phyloP scores from a whole-genome alignment of 2,797 vertebrate genomes.

The Thalassophryne amazonica region DNA sequence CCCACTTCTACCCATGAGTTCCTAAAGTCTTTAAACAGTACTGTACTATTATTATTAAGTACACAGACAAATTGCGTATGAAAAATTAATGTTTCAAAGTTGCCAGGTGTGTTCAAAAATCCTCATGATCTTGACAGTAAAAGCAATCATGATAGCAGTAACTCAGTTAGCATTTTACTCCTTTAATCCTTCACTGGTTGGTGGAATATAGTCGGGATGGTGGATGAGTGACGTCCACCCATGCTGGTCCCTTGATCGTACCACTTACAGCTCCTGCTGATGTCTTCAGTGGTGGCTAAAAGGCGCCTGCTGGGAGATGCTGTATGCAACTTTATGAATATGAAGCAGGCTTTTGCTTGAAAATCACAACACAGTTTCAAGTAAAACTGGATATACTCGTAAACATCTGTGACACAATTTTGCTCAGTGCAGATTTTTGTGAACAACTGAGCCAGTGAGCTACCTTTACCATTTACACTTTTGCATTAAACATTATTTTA shows the following conservation, averaged over 20 bases:
- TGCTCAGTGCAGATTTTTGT: slow-evolving; percentile 4
- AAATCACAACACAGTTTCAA: slow-evolving; percentile 10
- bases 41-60: too few relatives aligned
- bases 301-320: slow-evolving; percentile 36
- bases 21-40: too few relatives aligned
- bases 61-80: too few relatives aligned
- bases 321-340: slow-evolving; percentile 15
- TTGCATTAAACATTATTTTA: slow-evolving; percentile 41
- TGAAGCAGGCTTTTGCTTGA: slow-evolving; percentile 13
- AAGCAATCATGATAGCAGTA: not conserved
- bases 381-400: slow-evolving; percentile 2
- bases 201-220: not conserved
- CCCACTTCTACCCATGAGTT: too few relatives aligned
- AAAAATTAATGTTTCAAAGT: too few relatives aligned
- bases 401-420: slow-evolving; percentile 6
- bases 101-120: too few relatives aligned
- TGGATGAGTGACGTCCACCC: not conserved
- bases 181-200: not conserved
- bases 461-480: slow-evolving; percentile 25
- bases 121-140: too few relatives aligned
- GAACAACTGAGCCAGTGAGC: slow-evolving; percentile 12
- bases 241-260: slow-evolving; percentile 9
- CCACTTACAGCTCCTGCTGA: slow-evolving; percentile 16
- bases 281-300: slow-evolving; percentile 22
- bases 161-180: not conserved